Evolutionary conservation across 2,113 vertebrate genomes (phyloP).

Genomic region (Podarcis cretensis): DNA sequence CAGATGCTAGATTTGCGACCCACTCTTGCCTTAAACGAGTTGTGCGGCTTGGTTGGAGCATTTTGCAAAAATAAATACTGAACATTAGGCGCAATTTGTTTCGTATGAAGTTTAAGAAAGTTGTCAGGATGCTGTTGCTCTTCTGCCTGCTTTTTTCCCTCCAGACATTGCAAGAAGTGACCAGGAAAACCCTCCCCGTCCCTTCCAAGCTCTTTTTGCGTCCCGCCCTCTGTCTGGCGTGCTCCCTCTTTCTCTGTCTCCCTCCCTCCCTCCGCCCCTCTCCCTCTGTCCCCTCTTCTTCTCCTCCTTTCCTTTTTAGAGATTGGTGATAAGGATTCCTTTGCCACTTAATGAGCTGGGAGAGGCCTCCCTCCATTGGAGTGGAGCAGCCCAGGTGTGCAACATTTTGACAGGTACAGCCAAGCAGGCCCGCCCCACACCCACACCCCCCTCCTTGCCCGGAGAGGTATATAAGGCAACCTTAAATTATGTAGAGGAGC

Average conservation of each 20-base stretch:
- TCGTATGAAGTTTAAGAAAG: too few relatives aligned
- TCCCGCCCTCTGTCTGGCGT: neutral
- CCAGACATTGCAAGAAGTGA: neutral
- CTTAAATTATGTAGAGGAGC: slow-evolving; percentile 86
- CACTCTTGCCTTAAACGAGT: too few relatives aligned
- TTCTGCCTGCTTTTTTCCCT: neutral
- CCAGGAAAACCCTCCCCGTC: neutral
- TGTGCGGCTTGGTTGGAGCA: too few relatives aligned
- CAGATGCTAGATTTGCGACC: too few relatives aligned
- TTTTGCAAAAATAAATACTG: too few relatives aligned
- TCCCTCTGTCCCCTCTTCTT: slow-evolving; percentile 39
- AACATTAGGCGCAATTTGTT: too few relatives aligned
- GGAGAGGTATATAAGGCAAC: slow-evolving; percentile 90
- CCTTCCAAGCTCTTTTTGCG: too few relatives aligned
- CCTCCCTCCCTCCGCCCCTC: slow-evolving; percentile 55
- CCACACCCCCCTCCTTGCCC: slow-evolving; percentile 80
- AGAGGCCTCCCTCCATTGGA: slow-evolving; percentile 83
- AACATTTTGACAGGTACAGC: slow-evolving; percentile 92
- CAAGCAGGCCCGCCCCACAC: slow-evolving; percentile 75
- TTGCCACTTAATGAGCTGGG: slow-evolving; percentile 85
- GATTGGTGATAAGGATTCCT: slow-evolving; percentile 86
- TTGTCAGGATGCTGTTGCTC: neutral
- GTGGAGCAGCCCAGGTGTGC: slow-evolving; percentile 91
- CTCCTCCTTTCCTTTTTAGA: slow-evolving; percentile 70
- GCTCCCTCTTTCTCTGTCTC: rapidly evolving